These are phyloP conservation scores for Prostheceraeus crozeri DNA, from an alignment of 2,888 invertebrate species.

Conservation along the genomic window DNA sequence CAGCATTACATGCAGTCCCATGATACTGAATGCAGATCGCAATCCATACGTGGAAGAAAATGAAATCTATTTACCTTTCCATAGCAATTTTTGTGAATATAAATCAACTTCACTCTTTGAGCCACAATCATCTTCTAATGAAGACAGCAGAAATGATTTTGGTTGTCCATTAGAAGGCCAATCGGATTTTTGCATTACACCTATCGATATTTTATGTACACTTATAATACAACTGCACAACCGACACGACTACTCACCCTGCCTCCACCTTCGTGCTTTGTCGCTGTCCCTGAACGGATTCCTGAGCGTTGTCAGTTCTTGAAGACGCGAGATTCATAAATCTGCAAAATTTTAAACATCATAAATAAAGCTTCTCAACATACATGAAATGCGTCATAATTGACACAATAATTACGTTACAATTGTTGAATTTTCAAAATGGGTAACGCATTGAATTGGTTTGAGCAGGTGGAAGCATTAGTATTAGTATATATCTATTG, in stretches of 20 bases:
- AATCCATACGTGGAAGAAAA: too few relatives aligned
- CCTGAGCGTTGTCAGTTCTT: conserved; percentile 85
- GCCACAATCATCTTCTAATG: too few relatives aligned
- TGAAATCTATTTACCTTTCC: too few relatives aligned
- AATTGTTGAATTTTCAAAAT: too few relatives aligned
- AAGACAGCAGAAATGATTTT: conserved; percentile 9
- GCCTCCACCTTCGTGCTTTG: conserved; percentile 91
- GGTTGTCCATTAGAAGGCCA: background rate
- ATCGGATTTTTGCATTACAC: background rate
- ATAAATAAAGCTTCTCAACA: conserved; percentile 3
- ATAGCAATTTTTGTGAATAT: too few relatives aligned
- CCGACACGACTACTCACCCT: conserved; percentile 59
- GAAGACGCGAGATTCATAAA: conserved; percentile 85
- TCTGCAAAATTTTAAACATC: conserved; percentile 58
- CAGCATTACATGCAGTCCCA: too few relatives aligned
- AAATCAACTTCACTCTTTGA: too few relatives aligned
- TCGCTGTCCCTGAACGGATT: conserved; percentile 89
- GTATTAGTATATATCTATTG: too few relatives aligned
- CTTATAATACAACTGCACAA: background rate
- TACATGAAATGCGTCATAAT: background rate
- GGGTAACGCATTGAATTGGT: too few relatives aligned
- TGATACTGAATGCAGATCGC: too few relatives aligned
- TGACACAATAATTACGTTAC: too few relatives aligned
- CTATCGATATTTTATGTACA: background rate
- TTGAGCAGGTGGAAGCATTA: too few relatives aligned